These are phyloP conservation scores for Characodon lateralis DNA, from an alignment of 2,797 vertebrate genomes.

Conservation along the genomic window DNA sequence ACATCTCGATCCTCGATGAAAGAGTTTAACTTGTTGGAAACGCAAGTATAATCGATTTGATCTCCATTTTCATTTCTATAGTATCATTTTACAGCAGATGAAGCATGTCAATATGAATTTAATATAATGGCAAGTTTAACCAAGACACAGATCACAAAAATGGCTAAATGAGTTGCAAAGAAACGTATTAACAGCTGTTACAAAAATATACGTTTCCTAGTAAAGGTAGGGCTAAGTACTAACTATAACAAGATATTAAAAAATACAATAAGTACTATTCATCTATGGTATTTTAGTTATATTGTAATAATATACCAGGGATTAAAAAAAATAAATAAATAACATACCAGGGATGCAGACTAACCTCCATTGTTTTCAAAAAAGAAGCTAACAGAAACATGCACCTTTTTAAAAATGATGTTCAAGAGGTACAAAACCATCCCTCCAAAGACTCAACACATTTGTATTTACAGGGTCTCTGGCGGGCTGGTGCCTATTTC, in stretches of 20 bases:
- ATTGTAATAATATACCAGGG: background rate
- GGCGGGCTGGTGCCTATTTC: no score
- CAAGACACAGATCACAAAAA: background rate
- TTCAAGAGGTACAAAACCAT: no score
- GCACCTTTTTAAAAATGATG: no score
- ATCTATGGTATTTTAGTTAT: background rate
- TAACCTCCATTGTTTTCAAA: background rate
- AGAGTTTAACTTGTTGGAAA: background rate
- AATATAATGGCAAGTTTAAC: background rate
- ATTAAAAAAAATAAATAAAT: background rate
- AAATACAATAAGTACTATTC: background rate
- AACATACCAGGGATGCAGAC: background rate
- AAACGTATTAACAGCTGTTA: background rate
- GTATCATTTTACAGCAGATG: background rate
- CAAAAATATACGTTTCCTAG: background rate
- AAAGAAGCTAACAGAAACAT: background rate
- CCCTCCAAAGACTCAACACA: no score
- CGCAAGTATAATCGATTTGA: background rate
- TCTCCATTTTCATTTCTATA: background rate
- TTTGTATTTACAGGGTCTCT: no score
- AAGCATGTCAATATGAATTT: background rate
- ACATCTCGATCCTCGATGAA: background rate
- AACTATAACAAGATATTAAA: background rate
- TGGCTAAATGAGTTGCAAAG: background rate
- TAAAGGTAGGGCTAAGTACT: background rate